Conservation (phyloP, 2,113 vertebrate species). For the Microcebus tavaratra region DNA sequence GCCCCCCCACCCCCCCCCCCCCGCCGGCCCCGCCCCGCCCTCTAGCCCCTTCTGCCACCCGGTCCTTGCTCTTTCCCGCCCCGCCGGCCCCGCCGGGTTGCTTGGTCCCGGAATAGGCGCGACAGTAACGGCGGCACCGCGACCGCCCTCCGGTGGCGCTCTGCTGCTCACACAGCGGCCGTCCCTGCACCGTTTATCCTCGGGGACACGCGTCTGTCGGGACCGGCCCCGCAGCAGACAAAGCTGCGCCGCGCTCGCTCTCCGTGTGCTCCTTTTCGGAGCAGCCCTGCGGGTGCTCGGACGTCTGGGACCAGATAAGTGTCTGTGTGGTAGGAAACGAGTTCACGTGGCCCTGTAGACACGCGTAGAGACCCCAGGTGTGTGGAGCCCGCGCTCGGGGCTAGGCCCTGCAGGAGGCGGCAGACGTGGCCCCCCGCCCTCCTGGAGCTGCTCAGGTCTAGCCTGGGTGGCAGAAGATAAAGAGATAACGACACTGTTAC, state of each 20-base stretch:
- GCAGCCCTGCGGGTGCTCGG: not conserved
- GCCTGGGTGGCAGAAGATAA: not conserved
- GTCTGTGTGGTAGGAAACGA: not conserved
- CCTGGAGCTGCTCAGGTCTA: not conserved
- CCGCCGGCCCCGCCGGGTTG: not conserved
- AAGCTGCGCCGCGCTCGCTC: not conserved
- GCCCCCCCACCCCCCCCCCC: no score
- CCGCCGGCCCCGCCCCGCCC: no score
- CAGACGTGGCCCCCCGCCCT: not conserved
- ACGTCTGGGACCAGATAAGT: not conserved
- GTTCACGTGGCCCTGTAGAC: not conserved
- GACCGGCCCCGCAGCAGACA: not conserved
- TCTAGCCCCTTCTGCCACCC: no score
- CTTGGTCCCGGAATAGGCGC: not conserved
- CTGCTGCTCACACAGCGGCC: not conserved
- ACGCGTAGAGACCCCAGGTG: not conserved
- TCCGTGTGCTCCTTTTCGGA: not conserved
- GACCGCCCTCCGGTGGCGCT: not conserved
- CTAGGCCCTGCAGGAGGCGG: not conserved
- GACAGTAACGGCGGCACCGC: not conserved
- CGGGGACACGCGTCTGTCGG: not conserved
- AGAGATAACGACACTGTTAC: slow-evolving; percentile 43
- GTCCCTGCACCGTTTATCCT: not conserved
- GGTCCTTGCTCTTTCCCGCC: not conserved
- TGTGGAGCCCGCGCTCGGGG: not conserved